Conservation (phyloP, 2,113 vertebrate species). For the Hipposideros armiger region DNA sequence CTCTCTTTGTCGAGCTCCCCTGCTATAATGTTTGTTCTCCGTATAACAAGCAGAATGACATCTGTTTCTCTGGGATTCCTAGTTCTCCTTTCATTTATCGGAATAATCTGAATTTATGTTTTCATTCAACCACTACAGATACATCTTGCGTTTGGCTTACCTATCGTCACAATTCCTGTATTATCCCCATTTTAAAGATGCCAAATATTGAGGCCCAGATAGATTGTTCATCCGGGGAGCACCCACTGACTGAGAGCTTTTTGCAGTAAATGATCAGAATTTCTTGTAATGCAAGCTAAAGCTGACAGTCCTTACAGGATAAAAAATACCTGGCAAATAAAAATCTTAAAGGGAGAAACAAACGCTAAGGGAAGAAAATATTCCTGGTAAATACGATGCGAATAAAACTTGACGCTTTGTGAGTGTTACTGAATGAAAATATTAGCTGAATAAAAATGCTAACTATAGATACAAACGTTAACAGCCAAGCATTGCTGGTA, state of each 20-base stretch:
- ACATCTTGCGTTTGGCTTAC: background rate
- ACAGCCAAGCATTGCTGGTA: conserved; percentile 69
- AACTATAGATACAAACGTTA: conserved; percentile 72
- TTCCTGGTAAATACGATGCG: conserved; percentile 57
- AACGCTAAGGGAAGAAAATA: conserved; percentile 65
- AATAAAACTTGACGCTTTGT: conserved; percentile 55
- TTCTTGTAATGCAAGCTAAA: conserved; percentile 22
- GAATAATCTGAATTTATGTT: background rate
- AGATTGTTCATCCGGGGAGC: background rate
- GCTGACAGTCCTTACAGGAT: conserved; percentile 51
- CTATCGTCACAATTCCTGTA: background rate
- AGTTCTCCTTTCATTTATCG: background rate
- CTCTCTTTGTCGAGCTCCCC: background rate
- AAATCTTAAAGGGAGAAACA: conserved; percentile 69
- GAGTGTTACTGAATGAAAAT: conserved; percentile 79
- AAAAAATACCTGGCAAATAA: conserved; percentile 72
- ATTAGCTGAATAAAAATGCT: conserved; percentile 81
- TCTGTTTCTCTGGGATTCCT: background rate
- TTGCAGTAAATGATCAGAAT: conserved; percentile 35
- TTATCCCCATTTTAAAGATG: conserved; percentile 47
- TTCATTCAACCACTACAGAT: background rate
- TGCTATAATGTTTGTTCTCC: background rate
- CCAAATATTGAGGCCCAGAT: background rate
- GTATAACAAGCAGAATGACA: background rate
- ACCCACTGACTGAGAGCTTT: background rate